Conservation (phyloP, 2,888 invertebrate species). For the Diarsia mendica region DNA sequence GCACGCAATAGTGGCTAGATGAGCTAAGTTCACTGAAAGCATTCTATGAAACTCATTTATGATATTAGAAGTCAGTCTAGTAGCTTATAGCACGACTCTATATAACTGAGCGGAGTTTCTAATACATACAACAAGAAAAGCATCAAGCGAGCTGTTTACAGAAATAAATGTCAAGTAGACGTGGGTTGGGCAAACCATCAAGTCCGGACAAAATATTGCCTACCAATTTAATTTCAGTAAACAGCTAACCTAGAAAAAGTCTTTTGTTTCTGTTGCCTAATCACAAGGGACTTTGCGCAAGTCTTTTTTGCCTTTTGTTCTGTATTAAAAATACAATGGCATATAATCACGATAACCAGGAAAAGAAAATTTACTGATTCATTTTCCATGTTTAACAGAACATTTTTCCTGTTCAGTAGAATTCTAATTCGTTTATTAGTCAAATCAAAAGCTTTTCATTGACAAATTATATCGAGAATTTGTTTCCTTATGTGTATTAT, state of each 20-base stretch:
- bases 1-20: not conserved
- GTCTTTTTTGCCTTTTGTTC: slow-evolving; percentile 2
- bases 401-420: not conserved
- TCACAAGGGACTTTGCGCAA: not conserved
- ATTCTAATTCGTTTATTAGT: slow-evolving; percentile 6
- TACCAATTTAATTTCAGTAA: not conserved
- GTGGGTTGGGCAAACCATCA: not conserved
- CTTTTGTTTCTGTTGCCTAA: not conserved
- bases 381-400: not conserved
- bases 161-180: not conserved
- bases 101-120: too few relatives aligned
- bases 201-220: not conserved
- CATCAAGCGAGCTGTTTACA: too few relatives aligned
- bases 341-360: not conserved
- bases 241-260: slow-evolving; percentile 2
- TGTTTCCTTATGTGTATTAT: not conserved
- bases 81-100: not conserved
- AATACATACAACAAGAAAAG: not conserved
- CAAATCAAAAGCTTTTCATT: not conserved
- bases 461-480: not conserved
- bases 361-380: slow-evolving; percentile 13
- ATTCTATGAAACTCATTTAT: not conserved
- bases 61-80: not conserved
- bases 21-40: not conserved
- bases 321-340: slow-evolving; percentile 2